These are phyloP conservation scores for Dynastes maya DNA, from an alignment of 2,888 invertebrate species.

Conservation along the genomic window DNA sequence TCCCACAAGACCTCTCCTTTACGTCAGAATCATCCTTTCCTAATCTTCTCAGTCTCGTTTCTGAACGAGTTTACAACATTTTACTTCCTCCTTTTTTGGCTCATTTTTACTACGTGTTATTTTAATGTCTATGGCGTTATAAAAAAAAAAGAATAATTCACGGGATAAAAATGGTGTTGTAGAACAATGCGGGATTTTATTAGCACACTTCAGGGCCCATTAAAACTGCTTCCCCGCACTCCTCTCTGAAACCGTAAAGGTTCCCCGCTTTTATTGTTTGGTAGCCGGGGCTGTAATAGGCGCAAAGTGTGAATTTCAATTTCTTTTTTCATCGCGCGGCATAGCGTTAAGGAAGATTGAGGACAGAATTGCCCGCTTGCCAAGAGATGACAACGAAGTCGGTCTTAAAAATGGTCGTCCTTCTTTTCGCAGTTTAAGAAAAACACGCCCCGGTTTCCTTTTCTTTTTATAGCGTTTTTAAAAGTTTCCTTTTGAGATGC, in stretches of 20 bases:
- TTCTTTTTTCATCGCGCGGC: background rate
- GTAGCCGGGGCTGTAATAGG: constrained; percentile 1
- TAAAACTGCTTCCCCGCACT: background rate
- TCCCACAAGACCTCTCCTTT: no score
- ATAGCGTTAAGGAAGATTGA: background rate
- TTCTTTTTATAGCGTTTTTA: constrained; percentile 20
- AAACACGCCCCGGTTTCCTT: constrained; percentile 5
- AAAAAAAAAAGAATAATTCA: constrained; percentile 9
- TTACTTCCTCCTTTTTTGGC: background rate
- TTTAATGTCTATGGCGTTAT: constrained; percentile 14
- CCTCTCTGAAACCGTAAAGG: constrained; percentile 1
- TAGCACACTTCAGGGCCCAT: constrained; percentile 5
- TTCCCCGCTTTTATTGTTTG: constrained; percentile 11
- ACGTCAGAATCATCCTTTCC: background rate
- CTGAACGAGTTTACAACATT: background rate
- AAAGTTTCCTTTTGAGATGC: constrained; percentile 11
- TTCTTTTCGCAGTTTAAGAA: constrained; percentile 7
- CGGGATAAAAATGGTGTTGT: background rate
- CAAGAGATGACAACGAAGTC: background rate
- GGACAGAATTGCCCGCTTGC: no score
- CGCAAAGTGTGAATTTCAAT: constrained; percentile 13
- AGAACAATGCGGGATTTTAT: constrained; percentile 18
- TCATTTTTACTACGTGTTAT: constrained; percentile 22
- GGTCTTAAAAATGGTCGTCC: constrained; percentile 9
- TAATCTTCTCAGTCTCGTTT: background rate